phyloP scores from a whole-genome alignment of 2,113 vertebrate species.

The Callorhinus ursinus region DNA sequence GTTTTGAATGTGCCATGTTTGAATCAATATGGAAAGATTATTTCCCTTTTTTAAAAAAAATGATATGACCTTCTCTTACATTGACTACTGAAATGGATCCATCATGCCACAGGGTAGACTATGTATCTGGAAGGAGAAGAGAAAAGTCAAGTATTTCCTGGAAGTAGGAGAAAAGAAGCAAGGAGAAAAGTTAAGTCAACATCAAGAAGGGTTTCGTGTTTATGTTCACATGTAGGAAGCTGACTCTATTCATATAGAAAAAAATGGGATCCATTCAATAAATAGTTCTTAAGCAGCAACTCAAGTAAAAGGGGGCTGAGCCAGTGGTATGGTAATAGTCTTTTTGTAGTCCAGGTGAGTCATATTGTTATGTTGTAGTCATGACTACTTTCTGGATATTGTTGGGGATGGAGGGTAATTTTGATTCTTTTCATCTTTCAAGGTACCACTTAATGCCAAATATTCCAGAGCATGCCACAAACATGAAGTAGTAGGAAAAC shows the following conservation, averaged over 20 bases:
- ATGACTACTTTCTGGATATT: neutral
- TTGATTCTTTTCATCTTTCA: neutral
- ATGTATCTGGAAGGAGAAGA: neutral
- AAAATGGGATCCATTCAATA: neutral
- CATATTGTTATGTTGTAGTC: neutral
- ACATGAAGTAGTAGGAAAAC: neutral
- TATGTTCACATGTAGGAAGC: neutral
- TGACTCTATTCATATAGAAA: neutral
- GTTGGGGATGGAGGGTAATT: neutral
- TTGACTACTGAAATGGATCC: neutral
- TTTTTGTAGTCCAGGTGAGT: neutral
- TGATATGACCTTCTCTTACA: neutral
- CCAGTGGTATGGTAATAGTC: neutral
- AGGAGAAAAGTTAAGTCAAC: neutral
- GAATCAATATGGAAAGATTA: neutral
- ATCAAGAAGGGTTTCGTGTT: neutral
- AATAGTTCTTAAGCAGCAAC: slow-evolving; percentile 8
- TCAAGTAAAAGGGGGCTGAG: neutral
- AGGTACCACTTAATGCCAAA: neutral
- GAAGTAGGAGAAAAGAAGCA: neutral
- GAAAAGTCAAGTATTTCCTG: neutral
- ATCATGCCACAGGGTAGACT: neutral
- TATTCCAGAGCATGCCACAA: neutral
- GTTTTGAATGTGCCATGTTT: neutral
- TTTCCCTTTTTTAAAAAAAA: neutral